Percentiles rank a stretch among this genome's conserved stretches.
Evolutionary conservation across 2,888 invertebrate species (phyloP).

Genomic region (Synanthedon tipuliformis): DNA sequence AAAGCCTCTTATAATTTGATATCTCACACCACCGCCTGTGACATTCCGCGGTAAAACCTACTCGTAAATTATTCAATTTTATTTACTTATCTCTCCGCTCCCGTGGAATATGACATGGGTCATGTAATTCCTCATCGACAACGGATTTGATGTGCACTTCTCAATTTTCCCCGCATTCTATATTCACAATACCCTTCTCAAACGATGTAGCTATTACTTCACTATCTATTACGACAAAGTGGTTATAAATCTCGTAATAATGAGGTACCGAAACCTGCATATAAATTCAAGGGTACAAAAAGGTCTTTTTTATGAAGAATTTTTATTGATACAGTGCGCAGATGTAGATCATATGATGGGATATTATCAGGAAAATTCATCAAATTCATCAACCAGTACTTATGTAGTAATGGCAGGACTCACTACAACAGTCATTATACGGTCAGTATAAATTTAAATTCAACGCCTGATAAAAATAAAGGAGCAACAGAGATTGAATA

Average conservation of each 20-base stretch:
- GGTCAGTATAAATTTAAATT: no score
- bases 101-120: slow-evolving; percentile 28
- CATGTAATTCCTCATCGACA: slow-evolving; percentile 5
- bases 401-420: no score
- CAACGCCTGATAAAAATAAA: no score
- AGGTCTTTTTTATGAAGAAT: no score
- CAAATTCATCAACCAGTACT: no score
- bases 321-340: no score
- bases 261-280: background rate
- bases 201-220: background rate
- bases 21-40: slow-evolving; percentile 61
- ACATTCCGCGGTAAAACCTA: slow-evolving; percentile 59
- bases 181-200: background rate
- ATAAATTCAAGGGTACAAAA: background rate
- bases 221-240: background rate
- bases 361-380: no score
- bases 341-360: no score
- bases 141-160: background rate
- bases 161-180: background rate
- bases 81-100: slow-evolving; percentile 44
- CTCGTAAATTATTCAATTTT: slow-evolving; percentile 63
- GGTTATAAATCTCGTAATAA: background rate
- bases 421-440: no score
- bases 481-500: no score
- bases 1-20: slow-evolving; percentile 59